A percentile compares a stretch with the other conserved stretches of the same genome.
phyloP scores from a whole-genome alignment of 2,888 invertebrate species.

The Crocallis elinguaria region DNA sequence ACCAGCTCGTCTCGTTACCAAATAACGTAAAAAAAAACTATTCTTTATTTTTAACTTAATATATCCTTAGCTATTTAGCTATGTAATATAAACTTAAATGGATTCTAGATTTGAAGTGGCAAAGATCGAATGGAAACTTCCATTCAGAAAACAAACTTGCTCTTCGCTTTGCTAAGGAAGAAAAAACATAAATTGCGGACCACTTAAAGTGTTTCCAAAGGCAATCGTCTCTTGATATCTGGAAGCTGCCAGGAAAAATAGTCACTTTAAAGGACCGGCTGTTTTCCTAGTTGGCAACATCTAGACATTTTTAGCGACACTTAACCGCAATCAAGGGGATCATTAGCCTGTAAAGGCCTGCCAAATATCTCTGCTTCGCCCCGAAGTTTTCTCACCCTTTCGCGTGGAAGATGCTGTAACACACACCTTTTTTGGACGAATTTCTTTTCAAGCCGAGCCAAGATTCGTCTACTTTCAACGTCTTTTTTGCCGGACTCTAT shows the following conservation, averaged over 20 bases:
- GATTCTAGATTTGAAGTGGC: slow-evolving; percentile 15
- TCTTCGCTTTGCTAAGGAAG: slow-evolving; percentile 11
- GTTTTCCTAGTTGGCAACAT: slow-evolving; percentile 82
- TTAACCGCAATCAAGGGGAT: slow-evolving; percentile 83
- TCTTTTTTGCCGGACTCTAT: slow-evolving; percentile 40
- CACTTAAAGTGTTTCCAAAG: slow-evolving; percentile 73
- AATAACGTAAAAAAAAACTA: too few species aligned
- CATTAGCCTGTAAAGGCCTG: slow-evolving; percentile 82
- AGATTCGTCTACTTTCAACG: slow-evolving; percentile 47
- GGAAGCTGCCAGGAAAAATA: slow-evolving; percentile 78
- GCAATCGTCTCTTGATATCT: slow-evolving; percentile 79
- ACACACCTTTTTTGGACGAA: slow-evolving; percentile 72
- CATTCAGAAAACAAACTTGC: slow-evolving; percentile 19
- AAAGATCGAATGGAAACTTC: slow-evolving; percentile 15
- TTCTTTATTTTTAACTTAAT: too few species aligned
- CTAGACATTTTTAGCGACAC: slow-evolving; percentile 80
- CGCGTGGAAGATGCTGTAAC: slow-evolving; percentile 69
- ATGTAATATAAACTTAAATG: too few species aligned
- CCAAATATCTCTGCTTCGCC: slow-evolving; percentile 79
- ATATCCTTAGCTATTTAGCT: too few species aligned
- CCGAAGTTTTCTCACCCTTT: slow-evolving; percentile 75
- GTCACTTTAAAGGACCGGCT: slow-evolving; percentile 76
- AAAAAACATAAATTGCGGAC: slow-evolving; percentile 60
- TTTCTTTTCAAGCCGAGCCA: slow-evolving; percentile 61
- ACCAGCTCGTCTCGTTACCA: too few species aligned